Evolutionary conservation across 2,888 invertebrate genomes (phyloP).

Genomic region (Molanna angustata): DNA sequence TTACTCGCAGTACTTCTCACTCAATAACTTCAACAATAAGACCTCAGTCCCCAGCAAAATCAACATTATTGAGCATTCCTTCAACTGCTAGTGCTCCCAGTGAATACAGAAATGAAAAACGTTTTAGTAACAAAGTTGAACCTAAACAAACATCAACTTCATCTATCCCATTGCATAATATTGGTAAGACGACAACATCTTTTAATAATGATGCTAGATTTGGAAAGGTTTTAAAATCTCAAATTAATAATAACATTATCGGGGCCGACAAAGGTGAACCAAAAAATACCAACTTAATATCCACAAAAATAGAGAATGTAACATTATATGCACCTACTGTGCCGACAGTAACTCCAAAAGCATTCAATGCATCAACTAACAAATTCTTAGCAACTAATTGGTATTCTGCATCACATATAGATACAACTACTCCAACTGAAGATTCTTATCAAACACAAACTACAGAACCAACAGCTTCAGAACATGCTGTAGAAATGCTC

Average conservation of each 20-base stretch:
- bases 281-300: conserved; percentile 1
- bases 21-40: conserved; percentile 15
- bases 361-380: conserved; percentile 7
- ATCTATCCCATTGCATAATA: conserved; percentile 8
- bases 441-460: conserved; percentile 37
- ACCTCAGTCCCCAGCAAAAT: conserved; percentile 34
- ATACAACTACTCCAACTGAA: conserved; percentile 25
- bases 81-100: conserved; percentile 5
- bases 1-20: conserved; percentile 37
- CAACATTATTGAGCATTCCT: conserved; percentile 19
- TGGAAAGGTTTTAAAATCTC: conserved; percentile 18
- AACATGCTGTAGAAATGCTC: conserved; percentile 68
- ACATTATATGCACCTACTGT: conserved; percentile 37
- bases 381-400: conserved; percentile 16
- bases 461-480: conserved; percentile 53
- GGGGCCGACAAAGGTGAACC: conserved; percentile 30
- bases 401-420: conserved; percentile 14
- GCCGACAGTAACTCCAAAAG: conserved; percentile 36
- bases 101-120: conserved; percentile 1
- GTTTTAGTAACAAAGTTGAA: not conserved
- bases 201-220: conserved; percentile 29
- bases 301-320: conserved; percentile 11
- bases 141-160: conserved; percentile 23
- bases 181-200: conserved; percentile 22
- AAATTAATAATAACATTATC: not conserved